phyloP scores from a whole-genome alignment of 2,113 vertebrate genomes.

The Dryoscopus gambensis region DNA sequence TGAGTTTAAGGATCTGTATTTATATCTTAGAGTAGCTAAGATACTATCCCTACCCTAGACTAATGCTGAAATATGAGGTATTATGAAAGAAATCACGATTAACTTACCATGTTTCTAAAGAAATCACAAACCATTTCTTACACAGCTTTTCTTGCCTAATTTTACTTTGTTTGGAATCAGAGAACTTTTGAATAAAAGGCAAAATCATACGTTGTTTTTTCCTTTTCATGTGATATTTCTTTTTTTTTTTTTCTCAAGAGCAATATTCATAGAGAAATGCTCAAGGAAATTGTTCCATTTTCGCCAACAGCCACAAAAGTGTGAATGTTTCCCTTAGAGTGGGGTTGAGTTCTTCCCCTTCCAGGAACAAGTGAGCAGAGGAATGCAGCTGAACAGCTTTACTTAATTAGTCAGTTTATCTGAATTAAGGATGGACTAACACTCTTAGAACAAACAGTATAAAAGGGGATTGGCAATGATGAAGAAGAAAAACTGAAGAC shows the following conservation, averaged over 20 bases:
- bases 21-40: not conserved
- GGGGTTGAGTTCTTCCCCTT: not conserved
- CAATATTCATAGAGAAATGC: not conserved
- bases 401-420: slow-evolving; percentile 31
- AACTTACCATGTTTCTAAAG: not conserved
- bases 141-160: not conserved
- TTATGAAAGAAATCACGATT: not conserved
- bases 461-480: not conserved
- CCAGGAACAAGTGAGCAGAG: not conserved
- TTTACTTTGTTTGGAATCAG: not conserved
- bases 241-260: not conserved
- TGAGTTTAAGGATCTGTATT: not conserved
- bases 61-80: not conserved
- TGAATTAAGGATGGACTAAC: slow-evolving; percentile 10
- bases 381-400: slow-evolving; percentile 54
- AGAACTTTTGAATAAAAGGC: not conserved
- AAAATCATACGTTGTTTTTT: not conserved
- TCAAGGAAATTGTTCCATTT: not conserved
- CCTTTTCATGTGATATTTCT: not conserved
- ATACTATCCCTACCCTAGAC: not conserved
- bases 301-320: not conserved
- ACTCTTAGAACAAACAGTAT: not conserved
- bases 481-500: not conserved
- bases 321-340: not conserved
- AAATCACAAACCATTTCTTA: not conserved